Conservation (phyloP, 2,797 vertebrate genomes). For the Pterois miles region DNA sequence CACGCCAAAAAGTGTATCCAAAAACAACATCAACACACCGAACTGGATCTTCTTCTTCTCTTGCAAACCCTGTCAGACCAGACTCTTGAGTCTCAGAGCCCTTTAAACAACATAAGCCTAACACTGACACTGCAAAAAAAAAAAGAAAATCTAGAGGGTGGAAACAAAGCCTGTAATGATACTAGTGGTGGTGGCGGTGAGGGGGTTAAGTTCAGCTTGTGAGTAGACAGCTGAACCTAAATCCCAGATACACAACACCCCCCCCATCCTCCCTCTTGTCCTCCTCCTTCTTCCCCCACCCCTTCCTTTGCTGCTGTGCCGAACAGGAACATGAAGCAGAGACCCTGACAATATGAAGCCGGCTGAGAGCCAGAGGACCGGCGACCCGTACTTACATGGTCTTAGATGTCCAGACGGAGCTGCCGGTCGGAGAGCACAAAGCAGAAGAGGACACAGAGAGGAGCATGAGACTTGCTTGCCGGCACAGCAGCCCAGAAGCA, state of each 20-base stretch:
- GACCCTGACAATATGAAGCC: slow-evolving; percentile 70
- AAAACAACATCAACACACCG: slow-evolving; percentile 66
- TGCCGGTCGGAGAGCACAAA: slow-evolving; percentile 62
- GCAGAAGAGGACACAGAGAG: slow-evolving; percentile 63
- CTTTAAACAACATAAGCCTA: slow-evolving; percentile 67
- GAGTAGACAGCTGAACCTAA: slow-evolving; percentile 86
- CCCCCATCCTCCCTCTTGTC: slow-evolving; percentile 45
- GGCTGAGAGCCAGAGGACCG: slow-evolving; percentile 48
- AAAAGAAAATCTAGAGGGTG: slow-evolving; percentile 40
- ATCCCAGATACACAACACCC: slow-evolving; percentile 74
- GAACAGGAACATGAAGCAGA: slow-evolving; percentile 69
- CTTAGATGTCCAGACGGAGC: slow-evolving; percentile 68
- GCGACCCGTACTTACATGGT: slow-evolving; percentile 79
- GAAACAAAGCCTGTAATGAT: slow-evolving; percentile 51
- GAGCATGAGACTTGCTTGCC: slow-evolving; percentile 74
- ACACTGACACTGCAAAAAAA: slow-evolving; percentile 73
- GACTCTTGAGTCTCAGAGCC: slow-evolving; percentile 42
- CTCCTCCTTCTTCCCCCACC: slow-evolving; percentile 51
- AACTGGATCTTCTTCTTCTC: slow-evolving; percentile 63
- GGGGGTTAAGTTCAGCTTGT: slow-evolving; percentile 64
- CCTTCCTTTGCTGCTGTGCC: slow-evolving; percentile 61
- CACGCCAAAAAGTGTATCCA: slow-evolving; percentile 20
- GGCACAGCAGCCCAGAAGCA: slow-evolving; percentile 62
- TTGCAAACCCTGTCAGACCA: slow-evolving; percentile 67
- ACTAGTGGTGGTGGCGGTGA: slow-evolving; percentile 37